Evolutionary conservation across 1,140 invertebrate species (phyloP).

Genomic region (Andrena cerasifolii): DNA sequence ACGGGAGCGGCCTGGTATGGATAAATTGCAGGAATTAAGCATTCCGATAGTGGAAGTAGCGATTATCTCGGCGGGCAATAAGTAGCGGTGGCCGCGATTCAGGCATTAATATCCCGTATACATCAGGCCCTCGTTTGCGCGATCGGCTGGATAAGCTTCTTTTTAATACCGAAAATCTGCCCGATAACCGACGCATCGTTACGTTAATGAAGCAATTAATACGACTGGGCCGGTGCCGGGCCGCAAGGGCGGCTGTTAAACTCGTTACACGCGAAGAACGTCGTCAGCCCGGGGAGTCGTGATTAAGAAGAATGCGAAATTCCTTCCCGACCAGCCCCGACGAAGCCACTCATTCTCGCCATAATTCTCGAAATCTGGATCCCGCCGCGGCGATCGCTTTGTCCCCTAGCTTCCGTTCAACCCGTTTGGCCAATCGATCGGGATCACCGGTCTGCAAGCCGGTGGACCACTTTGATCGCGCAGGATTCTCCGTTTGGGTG

Average conservation of each 20-base stretch:
- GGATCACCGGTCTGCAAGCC: neutral
- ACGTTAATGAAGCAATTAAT: slow-evolving; percentile 55
- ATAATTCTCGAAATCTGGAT: slow-evolving; percentile 1
- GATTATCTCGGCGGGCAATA: slow-evolving; percentile 31
- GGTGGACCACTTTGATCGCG: slow-evolving; percentile 48
- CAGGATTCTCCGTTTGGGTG: slow-evolving; percentile 48
- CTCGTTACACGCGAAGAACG: slow-evolving; percentile 35
- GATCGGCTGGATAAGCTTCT: slow-evolving; percentile 37
- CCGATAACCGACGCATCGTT: slow-evolving; percentile 51
- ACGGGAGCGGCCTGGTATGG: slow-evolving; percentile 2
- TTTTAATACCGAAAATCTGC: slow-evolving; percentile 41
- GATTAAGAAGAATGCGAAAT: slow-evolving; percentile 40
- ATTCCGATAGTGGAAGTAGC: slow-evolving; percentile 40
- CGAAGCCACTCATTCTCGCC: neutral
- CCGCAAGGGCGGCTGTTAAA: slow-evolving; percentile 17
- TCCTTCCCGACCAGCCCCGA: slow-evolving; percentile 2
- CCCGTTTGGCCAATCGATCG: too few relatives aligned
- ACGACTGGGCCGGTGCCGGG: slow-evolving; percentile 15
- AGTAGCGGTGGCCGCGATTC: slow-evolving; percentile 24
- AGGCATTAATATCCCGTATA: slow-evolving; percentile 38
- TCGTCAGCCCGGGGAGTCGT: slow-evolving; percentile 5
- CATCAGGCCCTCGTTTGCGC: slow-evolving; percentile 36
- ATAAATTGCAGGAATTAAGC: slow-evolving; percentile 55
- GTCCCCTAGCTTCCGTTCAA: too few relatives aligned
- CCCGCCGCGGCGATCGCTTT: too few relatives aligned